phyloP scores from a whole-genome alignment of 2,888 invertebrate genomes.

The Folsomia candida region DNA sequence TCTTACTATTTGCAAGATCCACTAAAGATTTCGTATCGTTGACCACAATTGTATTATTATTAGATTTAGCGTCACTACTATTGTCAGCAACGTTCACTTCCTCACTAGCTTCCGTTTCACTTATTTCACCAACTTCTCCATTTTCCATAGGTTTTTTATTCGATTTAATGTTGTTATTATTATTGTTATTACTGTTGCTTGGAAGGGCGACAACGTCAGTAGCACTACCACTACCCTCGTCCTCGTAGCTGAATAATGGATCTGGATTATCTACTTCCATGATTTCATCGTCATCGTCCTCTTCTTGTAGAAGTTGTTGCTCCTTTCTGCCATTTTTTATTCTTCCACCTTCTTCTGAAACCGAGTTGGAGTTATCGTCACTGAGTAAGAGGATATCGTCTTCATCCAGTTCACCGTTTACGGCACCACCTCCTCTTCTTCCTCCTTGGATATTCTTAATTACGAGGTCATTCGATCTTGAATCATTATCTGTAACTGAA shows the following conservation, averaged over 20 bases:
- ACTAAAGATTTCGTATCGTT: slow-evolving; percentile 70
- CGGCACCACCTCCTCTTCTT: slow-evolving; percentile 9
- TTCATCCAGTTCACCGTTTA: slow-evolving; percentile 33
- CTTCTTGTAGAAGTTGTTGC: slow-evolving; percentile 50
- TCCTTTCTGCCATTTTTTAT: slow-evolving; percentile 49
- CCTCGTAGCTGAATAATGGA: slow-evolving; percentile 39
- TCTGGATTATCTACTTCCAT: slow-evolving; percentile 18
- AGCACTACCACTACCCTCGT: slow-evolving; percentile 50
- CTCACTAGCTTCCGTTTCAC: slow-evolving; percentile 48
- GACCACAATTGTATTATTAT: slow-evolving; percentile 61
- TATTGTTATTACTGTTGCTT: background rate
- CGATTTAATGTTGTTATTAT: too few relatives aligned
- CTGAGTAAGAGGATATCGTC: slow-evolving; percentile 37
- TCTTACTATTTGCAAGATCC: slow-evolving; percentile 66
- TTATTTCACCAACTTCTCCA: slow-evolving; percentile 48
- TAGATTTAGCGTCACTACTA: slow-evolving; percentile 50
- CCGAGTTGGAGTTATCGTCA: slow-evolving; percentile 30
- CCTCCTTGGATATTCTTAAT: too few relatives aligned
- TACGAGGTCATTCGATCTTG: too few relatives aligned
- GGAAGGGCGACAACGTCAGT: background rate
- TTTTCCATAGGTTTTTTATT: slow-evolving; percentile 13
- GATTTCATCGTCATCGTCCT: slow-evolving; percentile 47
- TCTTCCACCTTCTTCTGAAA: slow-evolving; percentile 39
- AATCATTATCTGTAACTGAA: too few relatives aligned
- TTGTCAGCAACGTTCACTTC: slow-evolving; percentile 38